A percentile compares a stretch with the other conserved stretches of the same genome.
Evolutionary conservation across 2,797 vertebrate species (phyloP).

Genomic region (Galagoides demidoff): DNA sequence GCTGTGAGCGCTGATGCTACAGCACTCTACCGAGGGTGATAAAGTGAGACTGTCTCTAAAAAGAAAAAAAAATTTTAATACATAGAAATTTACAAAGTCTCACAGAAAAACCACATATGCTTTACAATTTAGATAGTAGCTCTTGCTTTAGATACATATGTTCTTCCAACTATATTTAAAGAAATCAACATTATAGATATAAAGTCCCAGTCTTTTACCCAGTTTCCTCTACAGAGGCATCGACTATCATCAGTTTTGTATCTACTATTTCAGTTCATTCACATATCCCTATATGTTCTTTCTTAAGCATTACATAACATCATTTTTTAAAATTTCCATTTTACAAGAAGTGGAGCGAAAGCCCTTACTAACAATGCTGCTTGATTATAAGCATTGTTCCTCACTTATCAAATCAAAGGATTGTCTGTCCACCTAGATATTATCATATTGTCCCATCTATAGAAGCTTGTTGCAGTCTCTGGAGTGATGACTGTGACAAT

Average conservation of each 20-base stretch:
- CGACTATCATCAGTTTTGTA: background rate
- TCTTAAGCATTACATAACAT: background rate
- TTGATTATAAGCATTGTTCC: background rate
- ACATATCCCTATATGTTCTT: background rate
- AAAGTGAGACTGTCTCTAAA: no score
- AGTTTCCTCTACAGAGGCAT: background rate
- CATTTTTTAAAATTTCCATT: background rate
- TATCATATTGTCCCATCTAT: rapidly evolving
- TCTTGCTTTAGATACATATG: background rate
- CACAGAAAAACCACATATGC: background rate
- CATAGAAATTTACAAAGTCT: background rate
- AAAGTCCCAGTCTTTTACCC: background rate
- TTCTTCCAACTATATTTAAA: slow-evolving; percentile 7
- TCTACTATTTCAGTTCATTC: background rate
- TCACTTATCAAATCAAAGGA: background rate
- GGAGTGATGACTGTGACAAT: background rate
- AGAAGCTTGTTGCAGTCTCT: background rate
- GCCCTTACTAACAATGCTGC: background rate
- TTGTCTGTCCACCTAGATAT: background rate
- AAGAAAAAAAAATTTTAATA: no score
- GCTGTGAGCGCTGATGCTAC: no score
- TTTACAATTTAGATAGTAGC: background rate
- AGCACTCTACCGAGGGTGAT: no score
- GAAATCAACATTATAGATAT: background rate
- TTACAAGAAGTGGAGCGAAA: background rate